These are phyloP conservation scores for Psylliodes chrysocephalus DNA, from an alignment of 2,888 invertebrate species.

Conservation along the genomic window DNA sequence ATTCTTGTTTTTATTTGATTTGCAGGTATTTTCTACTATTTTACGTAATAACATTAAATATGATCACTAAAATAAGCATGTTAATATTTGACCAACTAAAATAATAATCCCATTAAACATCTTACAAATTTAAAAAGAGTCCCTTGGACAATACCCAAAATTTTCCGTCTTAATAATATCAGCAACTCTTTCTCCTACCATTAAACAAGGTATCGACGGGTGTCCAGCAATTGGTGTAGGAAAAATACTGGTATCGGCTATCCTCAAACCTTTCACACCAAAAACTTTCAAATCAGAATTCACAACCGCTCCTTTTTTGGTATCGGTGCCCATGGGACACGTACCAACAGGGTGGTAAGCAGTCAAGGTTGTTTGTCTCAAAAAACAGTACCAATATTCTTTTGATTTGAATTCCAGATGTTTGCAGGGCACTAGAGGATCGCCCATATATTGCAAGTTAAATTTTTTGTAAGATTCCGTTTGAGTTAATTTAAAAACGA, in stretches of 20 bases:
- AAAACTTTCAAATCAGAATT: constrained; percentile 70
- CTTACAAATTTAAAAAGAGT: no score
- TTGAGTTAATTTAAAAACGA: constrained; percentile 62
- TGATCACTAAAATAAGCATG: no score
- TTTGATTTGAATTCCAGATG: constrained; percentile 66
- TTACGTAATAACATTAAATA: no score
- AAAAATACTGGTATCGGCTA: constrained; percentile 74
- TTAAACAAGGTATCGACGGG: constrained; percentile 73
- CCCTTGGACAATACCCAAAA: constrained; percentile 1
- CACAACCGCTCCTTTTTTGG: constrained; percentile 70
- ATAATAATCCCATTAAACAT: no score
- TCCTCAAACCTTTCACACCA: constrained; percentile 69
- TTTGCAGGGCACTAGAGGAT: constrained; percentile 61
- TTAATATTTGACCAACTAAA: no score
- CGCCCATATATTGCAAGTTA: constrained; percentile 58
- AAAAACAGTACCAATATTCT: constrained; percentile 75
- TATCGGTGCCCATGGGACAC: constrained; percentile 74
- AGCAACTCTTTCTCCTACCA: constrained; percentile 76
- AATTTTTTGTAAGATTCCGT: constrained; percentile 67
- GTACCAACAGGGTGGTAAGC: constrained; percentile 71
- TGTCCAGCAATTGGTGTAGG: constrained; percentile 72
- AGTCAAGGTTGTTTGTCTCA: constrained; percentile 55
- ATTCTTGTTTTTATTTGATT: no score
- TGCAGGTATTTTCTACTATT: no score
- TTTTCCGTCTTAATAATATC: constrained; percentile 68